A percentile compares a stretch with the other conserved stretches of the same genome.
Conservation (phyloP, 2,888 invertebrate species). For the Phyto melanocephala region DNA sequence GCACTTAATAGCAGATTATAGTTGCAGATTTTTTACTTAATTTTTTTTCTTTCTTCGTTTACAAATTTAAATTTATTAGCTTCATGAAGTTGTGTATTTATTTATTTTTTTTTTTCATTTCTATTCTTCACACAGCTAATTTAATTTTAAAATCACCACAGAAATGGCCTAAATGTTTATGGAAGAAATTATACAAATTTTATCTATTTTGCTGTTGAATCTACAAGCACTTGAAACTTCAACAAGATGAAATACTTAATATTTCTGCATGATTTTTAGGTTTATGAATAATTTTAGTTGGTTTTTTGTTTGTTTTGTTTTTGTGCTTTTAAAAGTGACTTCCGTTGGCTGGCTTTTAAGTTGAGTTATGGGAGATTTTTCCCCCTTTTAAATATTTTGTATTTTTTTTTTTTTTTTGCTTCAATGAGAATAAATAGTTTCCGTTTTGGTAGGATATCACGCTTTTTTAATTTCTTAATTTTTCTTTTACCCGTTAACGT, state of each 20-base stretch:
- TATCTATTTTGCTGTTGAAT: neutral
- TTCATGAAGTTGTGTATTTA: conserved; percentile 30
- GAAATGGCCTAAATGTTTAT: neutral
- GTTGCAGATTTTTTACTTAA: neutral
- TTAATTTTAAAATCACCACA: conserved; percentile 22
- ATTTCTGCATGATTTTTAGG: conserved; percentile 4
- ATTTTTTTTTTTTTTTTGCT: neutral
- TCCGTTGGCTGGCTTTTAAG: conserved; percentile 55
- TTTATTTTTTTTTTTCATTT: conserved; percentile 20
- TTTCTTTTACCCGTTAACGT: neutral
- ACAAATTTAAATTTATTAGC: conserved; percentile 46
- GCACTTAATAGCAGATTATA: neutral
- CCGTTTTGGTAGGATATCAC: conserved; percentile 50
- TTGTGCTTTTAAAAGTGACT: conserved; percentile 54
- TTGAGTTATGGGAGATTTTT: neutral
- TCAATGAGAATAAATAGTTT: conserved; percentile 62
- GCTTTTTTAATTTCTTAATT: neutral
- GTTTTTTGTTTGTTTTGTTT: neutral
- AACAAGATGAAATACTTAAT: neutral
- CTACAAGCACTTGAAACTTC: neutral
- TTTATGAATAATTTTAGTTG: conserved; percentile 14
- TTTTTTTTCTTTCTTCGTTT: neutral
- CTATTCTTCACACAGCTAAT: conserved; percentile 18
- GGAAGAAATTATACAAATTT: neutral
- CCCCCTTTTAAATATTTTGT: conserved; percentile 3